Percentiles rank a stretch among this genome's conserved stretches.
Conservation (phyloP, 2,113 vertebrate genomes). For the Corythoichthys intestinalis region DNA sequence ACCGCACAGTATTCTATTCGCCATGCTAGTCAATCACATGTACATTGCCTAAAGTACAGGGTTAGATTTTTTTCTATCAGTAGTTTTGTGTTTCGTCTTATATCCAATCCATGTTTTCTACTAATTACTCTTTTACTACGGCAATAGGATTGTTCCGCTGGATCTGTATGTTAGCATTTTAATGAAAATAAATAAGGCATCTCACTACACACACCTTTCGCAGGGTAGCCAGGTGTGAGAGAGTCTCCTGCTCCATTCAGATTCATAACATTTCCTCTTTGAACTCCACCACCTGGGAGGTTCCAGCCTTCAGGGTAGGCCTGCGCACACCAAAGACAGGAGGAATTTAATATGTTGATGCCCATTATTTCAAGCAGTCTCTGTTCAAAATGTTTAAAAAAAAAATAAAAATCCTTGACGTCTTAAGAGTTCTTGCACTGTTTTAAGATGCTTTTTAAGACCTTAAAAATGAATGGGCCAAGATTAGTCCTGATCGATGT, state of each 20-base stretch:
- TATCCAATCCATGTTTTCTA: no score
- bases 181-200: neutral
- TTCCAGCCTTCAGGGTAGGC: slow-evolving; percentile 91
- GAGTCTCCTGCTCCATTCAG: slow-evolving; percentile 92
- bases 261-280: slow-evolving; percentile 92
- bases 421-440: no score
- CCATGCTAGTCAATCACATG: neutral
- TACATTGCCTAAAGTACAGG: neutral
- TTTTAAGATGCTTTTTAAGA: no score
- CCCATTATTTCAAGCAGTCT: neutral
- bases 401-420: no score
- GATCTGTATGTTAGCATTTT: neutral
- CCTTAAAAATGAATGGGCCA: no score
- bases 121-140: neutral
- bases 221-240: slow-evolving; percentile 93
- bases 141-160: neutral
- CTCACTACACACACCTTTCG: slow-evolving; percentile 78
- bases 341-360: neutral
- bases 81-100: no score
- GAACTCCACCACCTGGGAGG: slow-evolving; percentile 82
- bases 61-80: neutral
- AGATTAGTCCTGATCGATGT: no score
- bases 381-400: neutral
- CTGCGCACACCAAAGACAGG: slow-evolving; percentile 37
- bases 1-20: slow-evolving; percentile 11